Conservation (phyloP, 2,888 invertebrate genomes). For the Lepas anatifera region DNA sequence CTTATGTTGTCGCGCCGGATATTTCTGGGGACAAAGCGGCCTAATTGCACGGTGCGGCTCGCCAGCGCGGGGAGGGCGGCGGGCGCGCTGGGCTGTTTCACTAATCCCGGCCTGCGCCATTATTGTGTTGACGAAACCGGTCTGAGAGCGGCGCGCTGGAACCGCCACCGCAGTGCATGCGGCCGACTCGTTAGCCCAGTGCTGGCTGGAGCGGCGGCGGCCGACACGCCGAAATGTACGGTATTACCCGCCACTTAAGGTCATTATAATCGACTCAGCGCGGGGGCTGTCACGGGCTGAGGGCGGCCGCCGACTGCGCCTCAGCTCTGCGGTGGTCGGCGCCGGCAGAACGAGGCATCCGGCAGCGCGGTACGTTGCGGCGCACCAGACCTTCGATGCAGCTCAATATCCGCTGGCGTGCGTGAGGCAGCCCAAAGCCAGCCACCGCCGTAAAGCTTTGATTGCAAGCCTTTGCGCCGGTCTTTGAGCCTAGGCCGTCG, state of each 20-base stretch:
- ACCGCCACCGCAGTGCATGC: background rate
- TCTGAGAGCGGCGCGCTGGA: background rate
- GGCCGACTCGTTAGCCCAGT: background rate
- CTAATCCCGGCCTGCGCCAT: background rate
- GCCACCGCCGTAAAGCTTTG: too few species aligned
- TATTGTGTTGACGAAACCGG: background rate
- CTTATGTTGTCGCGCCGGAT: background rate
- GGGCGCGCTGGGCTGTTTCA: background rate
- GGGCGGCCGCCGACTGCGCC: too few species aligned
- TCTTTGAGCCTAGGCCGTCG: too few species aligned
- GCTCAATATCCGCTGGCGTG: too few species aligned
- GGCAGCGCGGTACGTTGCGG: too few species aligned
- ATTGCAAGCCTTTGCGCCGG: too few species aligned
- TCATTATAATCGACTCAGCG: background rate
- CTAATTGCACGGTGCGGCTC: conserved; percentile 1
- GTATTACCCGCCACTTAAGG: background rate
- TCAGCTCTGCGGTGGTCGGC: too few species aligned
- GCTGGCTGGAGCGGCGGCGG: background rate
- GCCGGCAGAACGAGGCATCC: too few species aligned
- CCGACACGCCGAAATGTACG: background rate
- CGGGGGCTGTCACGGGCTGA: too few species aligned
- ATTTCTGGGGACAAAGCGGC: background rate
- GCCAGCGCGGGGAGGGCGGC: background rate
- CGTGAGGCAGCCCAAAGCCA: too few species aligned
- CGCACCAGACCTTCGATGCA: too few species aligned